phyloP scores from a whole-genome alignment of 2,797 vertebrate genomes.

The Enteromius radiatus region DNA sequence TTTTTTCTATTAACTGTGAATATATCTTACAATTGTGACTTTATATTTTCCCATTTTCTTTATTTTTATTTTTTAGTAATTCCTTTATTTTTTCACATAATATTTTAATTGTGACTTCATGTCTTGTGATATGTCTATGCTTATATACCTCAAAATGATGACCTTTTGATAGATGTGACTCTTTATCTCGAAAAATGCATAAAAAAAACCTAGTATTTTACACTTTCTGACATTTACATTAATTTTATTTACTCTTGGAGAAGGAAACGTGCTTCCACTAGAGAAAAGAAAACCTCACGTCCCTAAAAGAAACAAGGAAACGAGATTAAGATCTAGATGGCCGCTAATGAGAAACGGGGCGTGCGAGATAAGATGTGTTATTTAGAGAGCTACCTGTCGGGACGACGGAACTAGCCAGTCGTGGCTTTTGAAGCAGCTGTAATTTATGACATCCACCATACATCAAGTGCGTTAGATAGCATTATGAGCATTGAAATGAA shows the following conservation, averaged over 20 bases:
- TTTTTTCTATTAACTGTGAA: not conserved
- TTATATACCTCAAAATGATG: not conserved
- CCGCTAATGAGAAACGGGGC: slow-evolving; percentile 42
- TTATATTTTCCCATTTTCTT: not conserved
- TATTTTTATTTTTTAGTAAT: not conserved
- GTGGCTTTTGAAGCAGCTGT: slow-evolving; percentile 95
- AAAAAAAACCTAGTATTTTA: not conserved
- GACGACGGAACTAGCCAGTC: slow-evolving; percentile 81
- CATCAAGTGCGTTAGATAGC: slow-evolving; percentile 98
- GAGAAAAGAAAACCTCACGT: not conserved
- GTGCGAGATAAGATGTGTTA: slow-evolving; percentile 66
- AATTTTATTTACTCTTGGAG: not conserved
- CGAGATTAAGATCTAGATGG: slow-evolving; percentile 50
- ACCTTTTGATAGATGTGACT: not conserved
- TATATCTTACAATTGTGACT: not conserved
- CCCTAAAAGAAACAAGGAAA: slow-evolving; percentile 30
- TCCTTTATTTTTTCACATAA: not conserved
- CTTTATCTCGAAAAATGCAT: slow-evolving; percentile 71
- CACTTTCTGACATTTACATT: not conserved
- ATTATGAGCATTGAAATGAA: slow-evolving; percentile 99
- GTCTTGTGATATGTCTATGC: not conserved
- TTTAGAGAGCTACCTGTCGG: slow-evolving; percentile 91
- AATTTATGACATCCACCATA: slow-evolving; percentile 99
- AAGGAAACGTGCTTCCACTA: not conserved
- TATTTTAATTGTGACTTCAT: not conserved